Evolutionary conservation across 2,797 vertebrate species (phyloP), one percentile per base, ranked within the genome.

Genomic region (Schizopygopsis malacanthus): DNA sequence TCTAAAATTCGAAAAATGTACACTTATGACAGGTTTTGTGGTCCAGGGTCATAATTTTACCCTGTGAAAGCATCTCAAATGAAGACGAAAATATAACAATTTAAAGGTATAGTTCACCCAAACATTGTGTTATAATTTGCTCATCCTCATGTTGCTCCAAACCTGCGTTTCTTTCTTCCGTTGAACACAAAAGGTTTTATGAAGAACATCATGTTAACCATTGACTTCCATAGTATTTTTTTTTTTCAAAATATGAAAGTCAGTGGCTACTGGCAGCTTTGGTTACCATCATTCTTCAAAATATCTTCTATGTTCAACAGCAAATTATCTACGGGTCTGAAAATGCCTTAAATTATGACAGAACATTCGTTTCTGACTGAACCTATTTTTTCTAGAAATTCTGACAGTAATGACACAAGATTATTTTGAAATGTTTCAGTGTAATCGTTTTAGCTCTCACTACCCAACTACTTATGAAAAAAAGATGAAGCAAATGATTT

Each of bases 401-500:
- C 47, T 84, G 72, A 67, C 72, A 67, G 71, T 76, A 83, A 65
- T 54, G 20, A 54, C 52, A 67, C 59, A 7, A 65, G 59, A 67
- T 84, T 84, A 28, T 77, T 77, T 77, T 77, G 15, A 84, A 76
- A 41, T 47, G 39, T 84, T 67, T 77, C 6, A 67, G 13, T 22
- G 37, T 54, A 67, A 65, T 79, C 43, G 59, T 83, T 82, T 82
- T 61, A 75, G 76, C 45, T 83, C 75, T n/a, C 43, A 22, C 72
- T 22, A 39, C 63, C 80, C 56, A 77, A 54, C 72, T 79, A 37
- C 79, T 79, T 67, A 39, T 63, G 50, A 41, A 81, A 76, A 47
- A 65, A 86, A 85, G 80, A 84, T 54, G 83, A 69, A 61, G 41
- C 52, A 75, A 81, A 83, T 82, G 61, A 87, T 87, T 87, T 76